phyloP scores from a whole-genome alignment of 2,888 invertebrate species.

The Idaea dimidiata region DNA sequence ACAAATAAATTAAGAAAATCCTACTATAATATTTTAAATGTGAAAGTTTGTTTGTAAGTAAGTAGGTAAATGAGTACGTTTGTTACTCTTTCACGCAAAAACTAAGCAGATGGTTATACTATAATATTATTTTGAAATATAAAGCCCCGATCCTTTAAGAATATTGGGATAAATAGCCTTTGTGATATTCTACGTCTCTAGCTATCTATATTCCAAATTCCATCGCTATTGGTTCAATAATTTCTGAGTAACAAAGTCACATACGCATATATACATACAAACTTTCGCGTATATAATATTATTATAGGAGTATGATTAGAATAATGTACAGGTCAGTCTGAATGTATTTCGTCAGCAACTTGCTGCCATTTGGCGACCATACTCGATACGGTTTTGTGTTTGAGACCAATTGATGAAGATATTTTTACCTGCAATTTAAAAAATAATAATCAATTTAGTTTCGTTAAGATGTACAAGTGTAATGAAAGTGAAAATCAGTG shows the following conservation, averaged over 20 bases:
- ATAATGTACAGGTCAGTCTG: constrained; percentile 42
- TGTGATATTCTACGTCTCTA: not conserved
- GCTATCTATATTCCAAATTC: not conserved
- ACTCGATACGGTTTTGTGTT: constrained; percentile 83
- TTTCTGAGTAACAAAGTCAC: too few relatives aligned
- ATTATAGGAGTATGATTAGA: constrained; percentile 4
- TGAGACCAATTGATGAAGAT: constrained; percentile 71
- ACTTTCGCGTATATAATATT: not conserved
- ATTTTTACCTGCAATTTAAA: constrained; percentile 61
- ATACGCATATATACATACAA: not conserved
- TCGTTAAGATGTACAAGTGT: too few relatives aligned
- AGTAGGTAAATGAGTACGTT: not conserved
- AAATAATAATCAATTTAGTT: too few relatives aligned
- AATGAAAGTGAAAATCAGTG: too few relatives aligned
- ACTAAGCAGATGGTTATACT: too few relatives aligned
- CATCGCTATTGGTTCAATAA: not conserved
- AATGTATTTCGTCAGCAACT: constrained; percentile 77
- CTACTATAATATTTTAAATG: not conserved
- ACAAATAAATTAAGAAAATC: not conserved
- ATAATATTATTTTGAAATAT: not conserved
- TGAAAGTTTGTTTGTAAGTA: not conserved
- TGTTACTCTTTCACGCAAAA: too few relatives aligned
- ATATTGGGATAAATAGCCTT: not conserved
- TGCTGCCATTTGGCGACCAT: constrained; percentile 86
- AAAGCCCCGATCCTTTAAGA: not conserved